These are phyloP conservation scores for Lasaia peninsularis DNA, from an alignment of 1,140 invertebrate genomes.

Conservation along the genomic window DNA sequence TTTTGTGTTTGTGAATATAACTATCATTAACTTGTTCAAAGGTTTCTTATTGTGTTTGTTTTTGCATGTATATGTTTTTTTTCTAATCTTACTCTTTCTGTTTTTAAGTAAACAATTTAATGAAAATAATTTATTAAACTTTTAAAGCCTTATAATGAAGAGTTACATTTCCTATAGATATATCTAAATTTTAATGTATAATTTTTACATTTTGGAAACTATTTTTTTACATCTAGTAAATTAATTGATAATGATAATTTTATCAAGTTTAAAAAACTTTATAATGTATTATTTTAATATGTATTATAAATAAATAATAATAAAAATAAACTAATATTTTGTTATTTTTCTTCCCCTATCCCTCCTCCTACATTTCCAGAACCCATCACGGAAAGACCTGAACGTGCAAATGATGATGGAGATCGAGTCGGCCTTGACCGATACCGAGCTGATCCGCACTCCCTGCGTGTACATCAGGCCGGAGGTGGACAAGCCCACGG, in stretches of 20 bases:
- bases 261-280: too few species aligned
- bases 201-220: too few species aligned
- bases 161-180: too few species aligned
- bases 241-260: too few species aligned
- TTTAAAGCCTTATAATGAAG: too few species aligned
- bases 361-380: conserved; percentile 70
- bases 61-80: background rate
- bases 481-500: conserved; percentile 91
- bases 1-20: conserved; percentile 7
- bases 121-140: too few species aligned
- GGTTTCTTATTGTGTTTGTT: conserved; percentile 5
- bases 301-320: too few species aligned
- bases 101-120: too few species aligned
- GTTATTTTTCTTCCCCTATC: conserved; percentile 34
- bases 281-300: too few species aligned
- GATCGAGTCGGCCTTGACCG: conserved; percentile 91
- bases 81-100: background rate
- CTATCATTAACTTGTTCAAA: background rate
- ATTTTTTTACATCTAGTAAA: too few species aligned
- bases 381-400: conserved; percentile 92
- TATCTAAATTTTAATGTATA: too few species aligned
- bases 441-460: conserved; percentile 87
- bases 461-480: conserved; percentile 90
- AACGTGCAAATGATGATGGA: conserved; percentile 96
- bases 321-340: background rate